phyloP scores from a whole-genome alignment of 2,888 invertebrate genomes.

The Hydraecia micacea region DNA sequence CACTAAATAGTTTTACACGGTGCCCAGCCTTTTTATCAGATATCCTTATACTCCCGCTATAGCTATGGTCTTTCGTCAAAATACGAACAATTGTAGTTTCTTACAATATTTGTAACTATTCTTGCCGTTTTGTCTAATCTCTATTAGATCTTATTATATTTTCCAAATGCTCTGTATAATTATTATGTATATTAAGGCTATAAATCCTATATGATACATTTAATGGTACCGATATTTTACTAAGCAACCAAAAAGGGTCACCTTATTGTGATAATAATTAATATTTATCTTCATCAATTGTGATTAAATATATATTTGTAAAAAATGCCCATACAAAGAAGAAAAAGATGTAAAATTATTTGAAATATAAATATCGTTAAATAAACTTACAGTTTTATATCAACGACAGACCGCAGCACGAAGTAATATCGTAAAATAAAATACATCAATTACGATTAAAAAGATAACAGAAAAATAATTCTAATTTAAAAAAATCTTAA shows the following conservation, averaged over 20 bases:
- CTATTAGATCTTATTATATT: conserved; percentile 11
- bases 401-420: conserved; percentile 59
- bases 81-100: conserved; percentile 37
- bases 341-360: conserved; percentile 17
- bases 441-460: conserved; percentile 52
- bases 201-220: conserved; percentile 13
- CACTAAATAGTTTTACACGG: conserved; percentile 76
- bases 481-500: conserved; percentile 61
- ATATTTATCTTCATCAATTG: conserved; percentile 18
- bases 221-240: conserved; percentile 13
- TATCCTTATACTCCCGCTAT: conserved; percentile 48
- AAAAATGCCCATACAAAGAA: conserved; percentile 47
- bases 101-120: conserved; percentile 35
- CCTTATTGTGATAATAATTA: conserved; percentile 17
- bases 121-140: conserved; percentile 1
- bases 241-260: conserved; percentile 21
- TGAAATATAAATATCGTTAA: conserved; percentile 13
- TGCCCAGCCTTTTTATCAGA: conserved; percentile 81
- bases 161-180: conserved; percentile 18
- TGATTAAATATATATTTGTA: conserved; percentile 25
- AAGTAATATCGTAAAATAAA: conserved; percentile 41
- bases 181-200: neutral
- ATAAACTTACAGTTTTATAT: conserved; percentile 15
- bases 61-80: conserved; percentile 58
- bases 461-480: conserved; percentile 62